A percentile compares a stretch with the other conserved stretches of the same genome.
These are phyloP conservation scores for Martes martes DNA, from an alignment of 2,113 vertebrate genomes.

Conservation along the genomic window DNA sequence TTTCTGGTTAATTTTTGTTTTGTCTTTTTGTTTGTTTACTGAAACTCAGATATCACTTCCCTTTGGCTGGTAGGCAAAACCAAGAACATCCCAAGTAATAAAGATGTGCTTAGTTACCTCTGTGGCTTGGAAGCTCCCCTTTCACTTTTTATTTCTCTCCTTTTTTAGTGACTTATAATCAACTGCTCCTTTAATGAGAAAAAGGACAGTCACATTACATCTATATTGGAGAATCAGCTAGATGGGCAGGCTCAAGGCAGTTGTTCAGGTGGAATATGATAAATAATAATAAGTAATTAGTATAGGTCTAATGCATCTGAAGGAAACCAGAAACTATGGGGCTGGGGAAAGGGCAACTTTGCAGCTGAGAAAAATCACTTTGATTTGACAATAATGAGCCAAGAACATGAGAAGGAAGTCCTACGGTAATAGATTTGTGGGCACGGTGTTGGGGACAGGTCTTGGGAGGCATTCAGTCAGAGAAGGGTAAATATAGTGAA, in stretches of 20 bases:
- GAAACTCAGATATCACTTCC: background rate
- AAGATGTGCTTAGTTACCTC: background rate
- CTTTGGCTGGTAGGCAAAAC: background rate
- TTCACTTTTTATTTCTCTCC: background rate
- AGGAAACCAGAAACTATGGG: background rate
- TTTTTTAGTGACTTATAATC: background rate
- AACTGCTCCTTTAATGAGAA: slow-evolving; percentile 19
- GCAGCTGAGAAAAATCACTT: background rate
- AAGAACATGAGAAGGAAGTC: background rate
- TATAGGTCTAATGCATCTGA: background rate
- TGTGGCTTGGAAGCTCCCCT: background rate
- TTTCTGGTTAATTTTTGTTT: background rate
- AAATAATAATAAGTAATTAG: slow-evolving; percentile 33
- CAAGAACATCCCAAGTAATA: background rate
- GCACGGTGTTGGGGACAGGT: background rate
- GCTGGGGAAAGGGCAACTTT: background rate
- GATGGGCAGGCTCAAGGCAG: background rate
- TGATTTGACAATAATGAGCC: background rate
- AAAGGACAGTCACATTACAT: background rate
- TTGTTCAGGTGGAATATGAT: background rate
- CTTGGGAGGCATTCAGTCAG: background rate
- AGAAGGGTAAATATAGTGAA: background rate
- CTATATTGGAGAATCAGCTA: background rate
- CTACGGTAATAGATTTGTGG: background rate
- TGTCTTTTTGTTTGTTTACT: background rate